phyloP scores from a whole-genome alignment of 2,113 vertebrate genomes.

The Amphilophus citrinellus region DNA sequence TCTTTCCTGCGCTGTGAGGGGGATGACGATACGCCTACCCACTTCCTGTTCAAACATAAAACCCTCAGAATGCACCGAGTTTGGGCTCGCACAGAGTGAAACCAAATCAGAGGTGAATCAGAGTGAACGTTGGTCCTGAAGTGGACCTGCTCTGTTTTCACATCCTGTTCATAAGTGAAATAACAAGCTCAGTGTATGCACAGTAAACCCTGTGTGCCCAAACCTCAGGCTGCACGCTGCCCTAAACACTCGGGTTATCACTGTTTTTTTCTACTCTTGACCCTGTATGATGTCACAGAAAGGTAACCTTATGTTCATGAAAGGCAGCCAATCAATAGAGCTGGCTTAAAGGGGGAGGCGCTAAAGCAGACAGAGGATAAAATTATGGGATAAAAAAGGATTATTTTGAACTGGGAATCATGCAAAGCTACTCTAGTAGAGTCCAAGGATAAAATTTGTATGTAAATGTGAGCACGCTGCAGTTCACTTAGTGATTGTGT shows the following conservation, averaged over 20 bases:
- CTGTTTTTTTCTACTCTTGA: background rate
- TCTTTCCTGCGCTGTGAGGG: conserved; percentile 12
- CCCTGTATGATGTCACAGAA: background rate
- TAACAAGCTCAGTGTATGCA: no score
- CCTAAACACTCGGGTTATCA: background rate
- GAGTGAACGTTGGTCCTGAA: background rate
- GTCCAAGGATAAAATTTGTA: background rate
- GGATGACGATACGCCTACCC: conserved; percentile 23
- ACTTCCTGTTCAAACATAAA: conserved; percentile 18
- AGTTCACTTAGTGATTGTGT: background rate
- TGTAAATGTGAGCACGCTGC: background rate
- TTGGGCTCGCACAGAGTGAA: background rate
- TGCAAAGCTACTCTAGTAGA: background rate
- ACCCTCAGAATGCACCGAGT: background rate
- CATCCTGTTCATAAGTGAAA: background rate
- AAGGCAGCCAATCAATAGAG: background rate
- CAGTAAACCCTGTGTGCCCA: background rate
- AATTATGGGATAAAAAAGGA: background rate
- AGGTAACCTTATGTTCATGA: background rate
- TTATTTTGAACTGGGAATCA: background rate
- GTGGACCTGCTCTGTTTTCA: no score
- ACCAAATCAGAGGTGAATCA: background rate
- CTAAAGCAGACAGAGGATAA: background rate
- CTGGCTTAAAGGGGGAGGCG: background rate
- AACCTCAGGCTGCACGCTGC: background rate